Base-by-base conservation (phyloP, 2,888 invertebrate genomes). In the Dorcus hopei region DNA sequence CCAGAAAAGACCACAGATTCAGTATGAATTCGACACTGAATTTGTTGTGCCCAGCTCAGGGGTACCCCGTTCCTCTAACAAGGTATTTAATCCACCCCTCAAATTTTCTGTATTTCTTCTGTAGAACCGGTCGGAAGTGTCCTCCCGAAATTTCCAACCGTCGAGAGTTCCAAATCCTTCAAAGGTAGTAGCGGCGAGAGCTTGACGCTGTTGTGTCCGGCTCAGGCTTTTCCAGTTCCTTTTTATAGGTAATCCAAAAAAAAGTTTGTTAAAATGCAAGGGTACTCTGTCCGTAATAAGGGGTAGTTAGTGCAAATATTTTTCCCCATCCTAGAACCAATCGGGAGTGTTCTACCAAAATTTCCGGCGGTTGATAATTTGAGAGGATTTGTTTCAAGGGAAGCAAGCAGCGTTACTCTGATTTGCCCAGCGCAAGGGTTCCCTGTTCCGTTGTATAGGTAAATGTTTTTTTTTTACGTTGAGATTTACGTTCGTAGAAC, bases 351-450 rank as follows among this genome's bases (percentile, higher is more conserved):
- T 19, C 69, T 78, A 1, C 82, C 82, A 0, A 82, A 81, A 73
- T 80, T 82, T 54, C 73, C 76, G 3, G 72, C 73, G 9, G 67
- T 68, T 48, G 74, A 75, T 64, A 75, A 69, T 69, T 70, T 71
- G 58, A 71, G 70, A 62, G 71, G 72, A 49, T 74, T 74, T 57
- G 61, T 58, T 38, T 67, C 73, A n/a, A 67, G 63, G 60, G 67
- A 65, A 41, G 59, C 61, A 19, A 61, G 66, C 42, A 71, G 72
- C 53, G 65, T 84, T 64, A 84, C 87, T 16, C 69, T 87, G 57
- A 78, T 86, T 58, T 87, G 87, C 72, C 83, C 83, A 57, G 87
- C 86, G 57, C 87, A 87, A 79, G 85, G 85, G 43, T 89, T 85
- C 79, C 88, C 88, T 70, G 83, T 84, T 75, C 88, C 89, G 75